Percentiles rank a stretch among this genome's conserved stretches.
Conservation (phyloP, 1,140 invertebrate species). For the Zaprionus nigranus region DNA sequence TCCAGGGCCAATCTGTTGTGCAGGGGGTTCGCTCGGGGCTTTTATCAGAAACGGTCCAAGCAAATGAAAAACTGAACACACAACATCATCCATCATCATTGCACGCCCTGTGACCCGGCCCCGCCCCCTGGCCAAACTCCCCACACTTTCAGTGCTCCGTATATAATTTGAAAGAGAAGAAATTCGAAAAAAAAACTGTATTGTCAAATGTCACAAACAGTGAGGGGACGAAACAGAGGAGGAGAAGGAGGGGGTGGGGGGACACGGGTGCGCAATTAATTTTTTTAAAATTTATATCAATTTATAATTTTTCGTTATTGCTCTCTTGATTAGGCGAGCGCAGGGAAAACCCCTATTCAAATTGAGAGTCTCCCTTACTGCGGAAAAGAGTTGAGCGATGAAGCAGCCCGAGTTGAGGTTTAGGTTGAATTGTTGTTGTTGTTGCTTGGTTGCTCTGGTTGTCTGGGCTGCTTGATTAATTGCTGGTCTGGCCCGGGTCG, state of each 20-base stretch:
- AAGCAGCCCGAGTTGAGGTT: slow-evolving; percentile 17
- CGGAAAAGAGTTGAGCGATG: slow-evolving; percentile 61
- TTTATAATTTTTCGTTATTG: slow-evolving; percentile 76
- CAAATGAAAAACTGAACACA: slow-evolving; percentile 71
- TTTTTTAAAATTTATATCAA: slow-evolving; percentile 80
- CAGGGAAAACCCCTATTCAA: slow-evolving; percentile 51
- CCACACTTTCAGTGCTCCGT: slow-evolving; percentile 31
- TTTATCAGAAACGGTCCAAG: slow-evolving; percentile 50
- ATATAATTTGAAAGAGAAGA: slow-evolving; percentile 57
- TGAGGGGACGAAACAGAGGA: slow-evolving; percentile 16
- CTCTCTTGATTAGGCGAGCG: slow-evolving; percentile 67
- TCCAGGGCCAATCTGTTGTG: slow-evolving; percentile 56
- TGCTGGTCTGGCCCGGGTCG: slow-evolving; percentile 25
- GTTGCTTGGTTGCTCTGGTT: slow-evolving; percentile 26
- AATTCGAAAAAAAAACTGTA: slow-evolving; percentile 47
- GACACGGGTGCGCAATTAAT: slow-evolving; percentile 56
- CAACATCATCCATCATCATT: slow-evolving; percentile 77
- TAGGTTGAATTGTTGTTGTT: slow-evolving; percentile 18
- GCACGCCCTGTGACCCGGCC: slow-evolving; percentile 48
- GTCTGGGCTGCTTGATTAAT: slow-evolving; percentile 50
- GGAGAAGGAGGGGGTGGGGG: slow-evolving; percentile 14
- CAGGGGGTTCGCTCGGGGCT: slow-evolving; percentile 29
- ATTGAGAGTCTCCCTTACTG: slow-evolving; percentile 38
- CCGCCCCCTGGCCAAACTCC: slow-evolving; percentile 8
- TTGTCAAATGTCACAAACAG: slow-evolving; percentile 77